Percentiles rank a stretch among this genome's conserved stretches.
These are phyloP conservation scores for Platysteira castanea DNA, from an alignment of 2,113 vertebrate genomes.

Conservation along the genomic window DNA sequence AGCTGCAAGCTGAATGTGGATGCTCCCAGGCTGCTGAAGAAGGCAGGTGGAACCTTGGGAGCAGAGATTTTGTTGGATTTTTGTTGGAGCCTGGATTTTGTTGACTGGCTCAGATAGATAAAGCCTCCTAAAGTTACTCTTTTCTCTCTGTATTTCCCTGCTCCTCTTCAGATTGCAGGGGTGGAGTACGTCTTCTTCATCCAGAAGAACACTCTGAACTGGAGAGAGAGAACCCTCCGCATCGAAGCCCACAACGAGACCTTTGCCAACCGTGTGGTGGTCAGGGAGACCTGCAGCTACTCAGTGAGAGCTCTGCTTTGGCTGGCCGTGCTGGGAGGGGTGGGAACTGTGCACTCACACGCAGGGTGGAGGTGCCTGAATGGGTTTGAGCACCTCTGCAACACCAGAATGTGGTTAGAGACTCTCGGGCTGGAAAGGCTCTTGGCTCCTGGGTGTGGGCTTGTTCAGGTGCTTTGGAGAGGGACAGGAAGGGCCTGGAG, in stretches of 20 bases:
- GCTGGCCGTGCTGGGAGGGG: not conserved
- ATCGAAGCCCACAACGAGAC: conserved; percentile 84
- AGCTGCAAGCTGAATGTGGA: conserved; percentile 82
- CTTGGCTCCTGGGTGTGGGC: fast-evolving
- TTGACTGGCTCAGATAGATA: not conserved
- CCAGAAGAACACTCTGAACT: conserved; percentile 80
- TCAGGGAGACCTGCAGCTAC: conserved; percentile 80
- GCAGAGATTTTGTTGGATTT: too few relatives aligned
- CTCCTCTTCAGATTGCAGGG: conserved; percentile 73
- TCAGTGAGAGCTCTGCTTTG: conserved; percentile 60
- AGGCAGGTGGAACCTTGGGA: conserved; percentile 54
- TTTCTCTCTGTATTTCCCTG: fast-evolving
- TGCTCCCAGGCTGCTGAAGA: conserved; percentile 81
- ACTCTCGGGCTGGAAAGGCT: not conserved
- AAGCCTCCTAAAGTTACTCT: not conserved
- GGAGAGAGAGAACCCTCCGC: conserved; percentile 77
- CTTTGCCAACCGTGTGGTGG: conserved; percentile 77
- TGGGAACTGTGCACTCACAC: not conserved
- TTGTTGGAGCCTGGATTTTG: not conserved
- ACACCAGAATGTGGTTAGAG: fast-evolving
- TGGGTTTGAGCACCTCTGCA: not conserved
- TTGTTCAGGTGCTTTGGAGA: not conserved
- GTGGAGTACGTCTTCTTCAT: conserved; percentile 82
- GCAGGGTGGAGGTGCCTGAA: too few relatives aligned
- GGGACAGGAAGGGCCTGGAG: not conserved